These are phyloP conservation scores for Eolophus roseicapilla DNA, from an alignment of 2,113 vertebrate genomes.

Conservation along the genomic window DNA sequence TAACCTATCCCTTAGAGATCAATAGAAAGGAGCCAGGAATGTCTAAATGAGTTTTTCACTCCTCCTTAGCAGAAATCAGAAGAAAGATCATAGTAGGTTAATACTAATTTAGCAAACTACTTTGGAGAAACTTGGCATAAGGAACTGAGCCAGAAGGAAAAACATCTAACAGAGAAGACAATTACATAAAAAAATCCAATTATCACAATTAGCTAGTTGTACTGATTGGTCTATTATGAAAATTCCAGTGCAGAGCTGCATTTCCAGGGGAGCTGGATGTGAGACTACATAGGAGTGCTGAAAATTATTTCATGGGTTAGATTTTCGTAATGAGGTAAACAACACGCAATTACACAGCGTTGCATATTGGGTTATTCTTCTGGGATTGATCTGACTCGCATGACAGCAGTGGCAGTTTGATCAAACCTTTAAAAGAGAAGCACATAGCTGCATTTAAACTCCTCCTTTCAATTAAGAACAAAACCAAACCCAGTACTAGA, in stretches of 20 bases:
- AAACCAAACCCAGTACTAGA: background rate
- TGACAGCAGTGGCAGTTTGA: conserved; percentile 41
- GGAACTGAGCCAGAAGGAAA: conserved; percentile 61
- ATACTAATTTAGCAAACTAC: conserved; percentile 62
- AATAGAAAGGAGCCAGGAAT: conserved; percentile 38
- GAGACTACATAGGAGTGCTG: conserved; percentile 19
- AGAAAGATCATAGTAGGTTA: conserved; percentile 61
- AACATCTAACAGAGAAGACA: conserved; percentile 60
- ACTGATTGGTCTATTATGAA: conserved; percentile 52
- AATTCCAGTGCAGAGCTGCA: conserved; percentile 2
- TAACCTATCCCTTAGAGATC: conserved; percentile 50
- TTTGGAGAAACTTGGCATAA: conserved; percentile 57
- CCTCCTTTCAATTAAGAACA: conserved; percentile 37
- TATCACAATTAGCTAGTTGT: conserved; percentile 70
- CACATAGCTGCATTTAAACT: conserved; percentile 6
- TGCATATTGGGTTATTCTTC: conserved; percentile 39
- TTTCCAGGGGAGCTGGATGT: conserved; percentile 46
- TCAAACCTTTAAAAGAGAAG: conserved; percentile 34
- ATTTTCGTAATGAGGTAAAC: conserved; percentile 61
- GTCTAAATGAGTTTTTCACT: conserved; percentile 64
- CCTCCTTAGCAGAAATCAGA: conserved; percentile 46
- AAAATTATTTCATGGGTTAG: conserved; percentile 56
- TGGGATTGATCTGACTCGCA: conserved; percentile 22
- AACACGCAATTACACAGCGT: conserved; percentile 23
- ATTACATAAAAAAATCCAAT: conserved; percentile 69